These are phyloP conservation scores for Callopanchax toddi DNA, from an alignment of 2,113 vertebrate species.

Conservation along the genomic window DNA sequence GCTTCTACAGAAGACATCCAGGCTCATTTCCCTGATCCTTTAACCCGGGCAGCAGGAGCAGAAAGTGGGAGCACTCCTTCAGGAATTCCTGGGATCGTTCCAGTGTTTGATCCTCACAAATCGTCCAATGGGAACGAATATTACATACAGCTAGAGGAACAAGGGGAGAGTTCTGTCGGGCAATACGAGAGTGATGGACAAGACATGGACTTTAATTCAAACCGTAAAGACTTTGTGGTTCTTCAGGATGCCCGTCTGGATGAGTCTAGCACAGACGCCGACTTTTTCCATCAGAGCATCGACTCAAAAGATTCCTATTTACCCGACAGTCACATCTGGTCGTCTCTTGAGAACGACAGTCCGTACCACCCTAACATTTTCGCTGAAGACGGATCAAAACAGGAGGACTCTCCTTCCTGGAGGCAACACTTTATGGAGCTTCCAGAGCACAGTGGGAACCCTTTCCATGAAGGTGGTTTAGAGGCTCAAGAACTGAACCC, in stretches of 20 bases:
- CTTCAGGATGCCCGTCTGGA: slow-evolving; percentile 85
- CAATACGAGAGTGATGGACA: slow-evolving; percentile 76
- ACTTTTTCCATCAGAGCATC: slow-evolving; percentile 86
- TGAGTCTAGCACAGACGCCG: slow-evolving; percentile 88
- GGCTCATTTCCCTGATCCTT: slow-evolving; percentile 82
- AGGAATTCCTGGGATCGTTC: slow-evolving; percentile 85
- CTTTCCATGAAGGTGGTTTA: slow-evolving; percentile 58
- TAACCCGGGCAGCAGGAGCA: slow-evolving; percentile 45
- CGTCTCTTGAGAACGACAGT: slow-evolving; percentile 83
- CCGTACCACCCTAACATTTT: slow-evolving; percentile 86
- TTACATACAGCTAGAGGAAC: slow-evolving; percentile 95
- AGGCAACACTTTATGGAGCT: slow-evolving; percentile 80
- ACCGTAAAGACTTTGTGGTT: slow-evolving; percentile 74
- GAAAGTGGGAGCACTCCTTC: slow-evolving; percentile 71
- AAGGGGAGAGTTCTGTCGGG: slow-evolving; percentile 79
- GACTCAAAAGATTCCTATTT: slow-evolving; percentile 84
- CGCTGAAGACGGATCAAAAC: slow-evolving; percentile 77
- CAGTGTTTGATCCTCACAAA: slow-evolving; percentile 92
- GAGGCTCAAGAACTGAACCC: slow-evolving; percentile 30
- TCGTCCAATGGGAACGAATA: slow-evolving; percentile 91
- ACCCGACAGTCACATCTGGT: slow-evolving; percentile 82
- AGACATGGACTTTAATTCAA: slow-evolving; percentile 70
- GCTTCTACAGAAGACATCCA: slow-evolving; percentile 86
- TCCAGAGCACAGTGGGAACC: slow-evolving; percentile 78
- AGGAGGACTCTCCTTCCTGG: slow-evolving; percentile 76